Conservation (phyloP, 1,140 invertebrate genomes). For the Drosophila varians region DNA sequence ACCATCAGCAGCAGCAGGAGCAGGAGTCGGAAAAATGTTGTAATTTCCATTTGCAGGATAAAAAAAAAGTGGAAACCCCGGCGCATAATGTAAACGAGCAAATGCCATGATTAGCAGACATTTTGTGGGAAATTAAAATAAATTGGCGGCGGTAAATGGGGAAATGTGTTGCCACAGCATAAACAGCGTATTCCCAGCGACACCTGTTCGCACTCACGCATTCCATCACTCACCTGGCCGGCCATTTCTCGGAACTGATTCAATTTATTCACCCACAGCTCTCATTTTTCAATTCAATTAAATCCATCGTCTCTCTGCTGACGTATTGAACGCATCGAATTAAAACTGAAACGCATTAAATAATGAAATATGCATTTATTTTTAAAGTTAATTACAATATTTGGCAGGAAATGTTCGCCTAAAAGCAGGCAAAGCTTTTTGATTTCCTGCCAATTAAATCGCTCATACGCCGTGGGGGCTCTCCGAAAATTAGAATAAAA, state of each 20-base stretch:
- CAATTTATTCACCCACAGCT: constrained; percentile 30
- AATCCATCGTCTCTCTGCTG: constrained; percentile 1
- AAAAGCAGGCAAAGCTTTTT: constrained; percentile 38
- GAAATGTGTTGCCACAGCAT: constrained; percentile 12
- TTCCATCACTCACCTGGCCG: background rate
- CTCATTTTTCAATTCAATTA: constrained; percentile 61
- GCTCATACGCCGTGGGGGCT: constrained; percentile 33
- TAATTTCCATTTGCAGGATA: background rate
- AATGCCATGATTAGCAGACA: constrained; percentile 62
- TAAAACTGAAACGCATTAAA: constrained; percentile 38
- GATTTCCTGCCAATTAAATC: constrained; percentile 20
- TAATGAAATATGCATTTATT: constrained; percentile 44
- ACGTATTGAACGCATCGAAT: constrained; percentile 42
- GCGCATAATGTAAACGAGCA: constrained; percentile 48
- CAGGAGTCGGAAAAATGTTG: background rate
- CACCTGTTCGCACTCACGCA: constrained; percentile 11
- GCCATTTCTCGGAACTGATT: constrained; percentile 13
- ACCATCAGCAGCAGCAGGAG: constrained; percentile 2
- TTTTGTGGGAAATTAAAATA: constrained; percentile 55
- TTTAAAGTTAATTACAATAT: constrained; percentile 49
- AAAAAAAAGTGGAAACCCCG: background rate
- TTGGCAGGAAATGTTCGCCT: constrained; percentile 14
- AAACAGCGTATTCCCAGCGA: constrained; percentile 19
- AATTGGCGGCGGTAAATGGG: constrained; percentile 35
- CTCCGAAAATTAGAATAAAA: constrained; percentile 13